These are phyloP conservation scores for Hermatobates lingyangjiaoensis DNA, from an alignment of 1,140 invertebrate genomes.

Conservation along the genomic window DNA sequence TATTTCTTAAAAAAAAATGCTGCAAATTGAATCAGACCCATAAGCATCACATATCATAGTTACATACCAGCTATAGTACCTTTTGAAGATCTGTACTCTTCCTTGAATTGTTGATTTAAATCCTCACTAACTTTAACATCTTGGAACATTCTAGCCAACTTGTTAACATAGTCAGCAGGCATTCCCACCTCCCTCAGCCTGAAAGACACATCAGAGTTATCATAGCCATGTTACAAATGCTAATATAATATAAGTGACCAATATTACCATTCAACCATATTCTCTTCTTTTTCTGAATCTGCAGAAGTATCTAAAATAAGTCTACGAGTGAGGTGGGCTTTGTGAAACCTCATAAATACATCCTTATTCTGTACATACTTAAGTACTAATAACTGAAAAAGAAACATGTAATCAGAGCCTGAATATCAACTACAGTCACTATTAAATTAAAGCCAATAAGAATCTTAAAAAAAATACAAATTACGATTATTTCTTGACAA, in stretches of 20 bases:
- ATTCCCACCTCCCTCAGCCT: constrained; percentile 80
- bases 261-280: constrained; percentile 94
- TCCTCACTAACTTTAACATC: constrained; percentile 98
- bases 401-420: constrained; percentile 7
- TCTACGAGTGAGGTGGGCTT: constrained; percentile 88
- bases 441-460: too few species aligned
- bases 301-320: constrained; percentile 91
- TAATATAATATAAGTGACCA: not conserved
- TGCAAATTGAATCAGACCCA: too few species aligned
- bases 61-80: constrained; percentile 30
- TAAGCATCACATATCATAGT: too few species aligned
- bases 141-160: constrained; percentile 91
- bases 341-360: constrained; percentile 99
- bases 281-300: constrained; percentile 98
- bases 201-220: not conserved
- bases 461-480: too few species aligned
- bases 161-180: constrained; percentile 99
- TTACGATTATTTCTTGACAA: too few species aligned
- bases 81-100: constrained; percentile 34
- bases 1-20: too few species aligned
- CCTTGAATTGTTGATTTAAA: constrained; percentile 86
- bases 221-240: not conserved
- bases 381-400: constrained; percentile 62
- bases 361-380: constrained; percentile 99
- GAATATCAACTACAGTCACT: too few species aligned